Percentiles rank a stretch among this genome's conserved stretches.
Evolutionary conservation across 2,888 invertebrate genomes (phyloP).

Genomic region (Listrodromus nycthemerus): DNA sequence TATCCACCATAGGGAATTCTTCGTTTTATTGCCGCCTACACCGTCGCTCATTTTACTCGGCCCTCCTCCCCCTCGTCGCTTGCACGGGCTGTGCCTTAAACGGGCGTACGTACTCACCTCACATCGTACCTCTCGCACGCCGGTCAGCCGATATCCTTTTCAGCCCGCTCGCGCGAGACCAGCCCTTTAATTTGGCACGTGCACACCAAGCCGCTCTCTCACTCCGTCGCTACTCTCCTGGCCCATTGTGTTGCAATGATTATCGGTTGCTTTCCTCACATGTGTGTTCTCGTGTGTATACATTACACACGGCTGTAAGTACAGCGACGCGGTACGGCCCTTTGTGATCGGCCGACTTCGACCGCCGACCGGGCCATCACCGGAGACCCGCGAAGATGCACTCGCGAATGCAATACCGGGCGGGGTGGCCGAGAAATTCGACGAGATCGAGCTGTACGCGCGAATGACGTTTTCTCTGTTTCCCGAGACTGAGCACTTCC

Average conservation of each 20-base stretch:
- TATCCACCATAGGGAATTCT: conserved; percentile 1
- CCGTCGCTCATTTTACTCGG: conserved; percentile 67
- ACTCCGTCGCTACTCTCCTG: conserved; percentile 58
- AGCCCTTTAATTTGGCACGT: conserved; percentile 83
- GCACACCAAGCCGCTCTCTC: conserved; percentile 69
- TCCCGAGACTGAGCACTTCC: no score
- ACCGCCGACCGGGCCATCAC: conserved; percentile 25
- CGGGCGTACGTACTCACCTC: conserved; percentile 70
- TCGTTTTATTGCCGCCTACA: conserved; percentile 60
- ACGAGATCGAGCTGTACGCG: conserved; percentile 44
- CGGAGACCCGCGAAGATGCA: conserved; percentile 23
- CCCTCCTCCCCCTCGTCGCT: conserved; percentile 51
- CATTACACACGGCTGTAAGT: conserved; percentile 22
- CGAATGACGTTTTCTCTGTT: background rate
- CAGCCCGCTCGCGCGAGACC: conserved; percentile 47
- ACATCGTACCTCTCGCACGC: conserved; percentile 48
- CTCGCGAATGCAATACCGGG: conserved; percentile 31
- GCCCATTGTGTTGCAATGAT: conserved; percentile 81
- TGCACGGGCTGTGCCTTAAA: conserved; percentile 69
- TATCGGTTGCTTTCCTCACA: conserved; percentile 75
- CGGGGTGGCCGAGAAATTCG: background rate
- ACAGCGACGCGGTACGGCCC: conserved; percentile 29
- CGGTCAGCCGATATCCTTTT: conserved; percentile 51
- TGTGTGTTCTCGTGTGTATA: conserved; percentile 12
- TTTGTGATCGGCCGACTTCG: conserved; percentile 51